phyloP scores from a whole-genome alignment of 2,888 invertebrate genomes.

The Caenorhabditis becei region DNA sequence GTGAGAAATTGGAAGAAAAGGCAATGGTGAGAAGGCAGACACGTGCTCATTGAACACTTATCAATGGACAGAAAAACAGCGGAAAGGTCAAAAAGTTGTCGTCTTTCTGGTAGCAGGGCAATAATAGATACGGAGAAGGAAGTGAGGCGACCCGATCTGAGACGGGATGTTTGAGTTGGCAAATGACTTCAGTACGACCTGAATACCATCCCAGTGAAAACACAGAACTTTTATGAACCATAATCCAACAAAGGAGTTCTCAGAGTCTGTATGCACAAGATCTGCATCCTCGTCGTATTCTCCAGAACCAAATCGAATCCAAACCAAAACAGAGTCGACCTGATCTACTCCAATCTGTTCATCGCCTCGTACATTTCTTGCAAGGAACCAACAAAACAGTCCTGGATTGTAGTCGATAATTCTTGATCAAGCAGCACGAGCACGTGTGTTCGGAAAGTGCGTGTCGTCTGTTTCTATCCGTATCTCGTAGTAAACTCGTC shows the following conservation, averaged over 20 bases:
- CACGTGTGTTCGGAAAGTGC: constrained; percentile 37
- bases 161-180: too few species aligned
- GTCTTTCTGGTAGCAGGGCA: background rate
- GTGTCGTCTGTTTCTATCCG: constrained; percentile 11
- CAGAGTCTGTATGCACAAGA: too few species aligned
- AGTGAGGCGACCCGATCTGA: background rate
- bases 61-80: constrained; percentile 5
- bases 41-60: constrained; percentile 25
- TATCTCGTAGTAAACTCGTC: constrained; percentile 34
- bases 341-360: background rate
- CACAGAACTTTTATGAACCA: too few species aligned
- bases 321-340: too few species aligned
- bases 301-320: too few species aligned
- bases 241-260: too few species aligned
- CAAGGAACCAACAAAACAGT: constrained; percentile 24
- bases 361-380: too few species aligned
- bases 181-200: too few species aligned
- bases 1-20: background rate
- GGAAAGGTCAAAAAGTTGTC: constrained; percentile 8
- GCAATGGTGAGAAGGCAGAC: background rate
- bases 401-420: constrained; percentile 26
- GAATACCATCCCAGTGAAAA: too few species aligned
- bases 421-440: constrained; percentile 29
- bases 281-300: too few species aligned
- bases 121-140: constrained; percentile 13